These are phyloP conservation scores for Rhagoletis pomonella DNA, from an alignment of 1,140 invertebrate genomes.

Conservation along the genomic window DNA sequence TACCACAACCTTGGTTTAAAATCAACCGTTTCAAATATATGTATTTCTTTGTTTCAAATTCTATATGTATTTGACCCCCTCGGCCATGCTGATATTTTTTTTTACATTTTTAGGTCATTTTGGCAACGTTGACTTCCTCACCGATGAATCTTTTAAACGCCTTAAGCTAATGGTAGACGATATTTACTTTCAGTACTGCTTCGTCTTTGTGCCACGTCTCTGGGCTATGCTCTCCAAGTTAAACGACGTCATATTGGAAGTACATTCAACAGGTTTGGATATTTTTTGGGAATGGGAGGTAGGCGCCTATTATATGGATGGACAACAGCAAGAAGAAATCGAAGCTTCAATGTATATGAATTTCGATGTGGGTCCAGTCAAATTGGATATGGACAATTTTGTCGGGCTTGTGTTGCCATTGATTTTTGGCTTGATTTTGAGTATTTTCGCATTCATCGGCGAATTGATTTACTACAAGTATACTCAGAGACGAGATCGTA, in stretches of 20 bases:
- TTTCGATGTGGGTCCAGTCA: constrained; percentile 65
- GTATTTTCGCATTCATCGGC: constrained; percentile 60
- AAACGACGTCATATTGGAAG: constrained; percentile 63
- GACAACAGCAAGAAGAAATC: constrained; percentile 65
- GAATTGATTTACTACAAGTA: constrained; percentile 58
- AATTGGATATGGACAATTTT: constrained; percentile 66
- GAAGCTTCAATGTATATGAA: constrained; percentile 60
- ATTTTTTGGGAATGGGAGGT: constrained; percentile 71
- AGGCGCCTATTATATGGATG: constrained; percentile 64
- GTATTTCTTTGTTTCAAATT: too few species aligned
- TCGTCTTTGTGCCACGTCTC: constrained; percentile 65
- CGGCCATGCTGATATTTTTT: too few species aligned
- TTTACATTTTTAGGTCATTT: constrained; percentile 63
- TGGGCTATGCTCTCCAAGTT: constrained; percentile 63
- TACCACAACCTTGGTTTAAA: too few species aligned
- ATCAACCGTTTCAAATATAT: too few species aligned
- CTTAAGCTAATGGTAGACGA: constrained; percentile 70
- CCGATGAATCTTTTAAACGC: constrained; percentile 62
- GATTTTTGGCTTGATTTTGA: constrained; percentile 66
- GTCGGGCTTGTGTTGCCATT: constrained; percentile 65
- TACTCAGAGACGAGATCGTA: background rate
- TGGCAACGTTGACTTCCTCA: constrained; percentile 64
- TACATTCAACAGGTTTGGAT: constrained; percentile 68
- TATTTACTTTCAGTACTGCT: constrained; percentile 63
- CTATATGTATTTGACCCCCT: too few species aligned